Percentiles rank a stretch among this genome's conserved stretches.
phyloP scores from a whole-genome alignment of 2,113 vertebrate species.

The Monarcha castaneiventris region DNA sequence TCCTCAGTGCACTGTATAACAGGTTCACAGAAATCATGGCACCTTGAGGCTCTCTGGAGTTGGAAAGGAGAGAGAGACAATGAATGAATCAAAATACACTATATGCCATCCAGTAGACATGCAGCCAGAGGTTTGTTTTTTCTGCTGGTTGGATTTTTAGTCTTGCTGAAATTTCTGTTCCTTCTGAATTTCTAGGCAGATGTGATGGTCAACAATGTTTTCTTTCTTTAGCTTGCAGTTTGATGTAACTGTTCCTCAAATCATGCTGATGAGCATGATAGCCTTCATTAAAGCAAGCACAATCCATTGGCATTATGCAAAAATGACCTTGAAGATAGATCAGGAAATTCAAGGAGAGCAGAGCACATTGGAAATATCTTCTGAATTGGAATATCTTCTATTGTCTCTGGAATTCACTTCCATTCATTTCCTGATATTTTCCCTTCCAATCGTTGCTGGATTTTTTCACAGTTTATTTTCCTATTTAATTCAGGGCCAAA shows the following conservation, averaged over 20 bases:
- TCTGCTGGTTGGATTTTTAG: neutral
- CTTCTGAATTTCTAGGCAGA: neutral
- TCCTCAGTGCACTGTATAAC: neutral
- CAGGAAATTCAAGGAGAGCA: neutral
- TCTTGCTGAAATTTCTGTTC: neutral
- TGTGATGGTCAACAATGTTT: rapidly evolving
- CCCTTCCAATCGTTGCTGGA: neutral
- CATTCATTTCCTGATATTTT: neutral
- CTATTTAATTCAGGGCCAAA: neutral
- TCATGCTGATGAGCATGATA: neutral
- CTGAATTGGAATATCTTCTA: neutral
- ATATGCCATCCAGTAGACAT: neutral
- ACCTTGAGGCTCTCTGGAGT: neutral
- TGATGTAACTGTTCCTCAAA: neutral
- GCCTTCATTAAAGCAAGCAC: neutral
- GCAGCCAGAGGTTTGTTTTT: neutral
- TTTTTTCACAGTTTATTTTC: neutral
- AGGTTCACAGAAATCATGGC: neutral
- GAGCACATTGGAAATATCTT: neutral
- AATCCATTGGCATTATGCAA: neutral
- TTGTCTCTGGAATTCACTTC: neutral
- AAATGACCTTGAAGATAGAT: neutral
- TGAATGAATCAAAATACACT: neutral
- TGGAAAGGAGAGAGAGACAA: neutral
- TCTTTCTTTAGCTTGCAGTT: neutral